Evolutionary conservation across 2,113 vertebrate genomes (phyloP).

Genomic region (Diphyllodes magnificus): DNA sequence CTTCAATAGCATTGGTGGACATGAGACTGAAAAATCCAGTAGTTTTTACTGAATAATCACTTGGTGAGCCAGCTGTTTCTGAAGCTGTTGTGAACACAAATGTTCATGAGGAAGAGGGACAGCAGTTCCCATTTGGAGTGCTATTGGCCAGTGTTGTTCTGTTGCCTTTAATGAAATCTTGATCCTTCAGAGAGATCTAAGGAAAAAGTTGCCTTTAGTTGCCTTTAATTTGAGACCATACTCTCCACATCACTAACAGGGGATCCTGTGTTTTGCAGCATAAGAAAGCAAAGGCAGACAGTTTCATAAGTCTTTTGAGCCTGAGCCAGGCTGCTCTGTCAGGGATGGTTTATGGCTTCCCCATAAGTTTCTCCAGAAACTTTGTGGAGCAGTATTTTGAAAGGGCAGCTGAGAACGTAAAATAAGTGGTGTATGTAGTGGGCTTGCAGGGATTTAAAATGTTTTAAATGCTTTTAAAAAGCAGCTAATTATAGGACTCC

Average conservation of each 20-base stretch:
- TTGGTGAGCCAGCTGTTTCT: neutral
- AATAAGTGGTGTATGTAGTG: neutral
- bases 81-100: neutral
- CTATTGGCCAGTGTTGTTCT: neutral
- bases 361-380: neutral
- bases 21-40: neutral
- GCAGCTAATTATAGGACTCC: neutral
- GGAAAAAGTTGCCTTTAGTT: neutral
- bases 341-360: neutral
- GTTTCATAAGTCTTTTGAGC: accelerated
- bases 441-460: neutral
- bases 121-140: neutral
- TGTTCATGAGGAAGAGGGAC: neutral
- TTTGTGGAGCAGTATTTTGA: neutral
- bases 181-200: neutral
- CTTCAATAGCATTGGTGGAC: neutral
- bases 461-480: neutral
- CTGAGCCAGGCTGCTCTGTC: neutral
- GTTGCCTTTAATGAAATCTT: neutral
- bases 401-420: neutral
- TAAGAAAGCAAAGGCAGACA: neutral
- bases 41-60: neutral
- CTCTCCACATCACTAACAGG: neutral
- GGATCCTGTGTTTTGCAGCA: neutral
- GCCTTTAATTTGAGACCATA: neutral